A percentile compares a stretch with the other conserved stretches of the same genome.
These are phyloP conservation scores for Podarcis siculus DNA, from an alignment of 2,797 vertebrate genomes.

Conservation along the genomic window DNA sequence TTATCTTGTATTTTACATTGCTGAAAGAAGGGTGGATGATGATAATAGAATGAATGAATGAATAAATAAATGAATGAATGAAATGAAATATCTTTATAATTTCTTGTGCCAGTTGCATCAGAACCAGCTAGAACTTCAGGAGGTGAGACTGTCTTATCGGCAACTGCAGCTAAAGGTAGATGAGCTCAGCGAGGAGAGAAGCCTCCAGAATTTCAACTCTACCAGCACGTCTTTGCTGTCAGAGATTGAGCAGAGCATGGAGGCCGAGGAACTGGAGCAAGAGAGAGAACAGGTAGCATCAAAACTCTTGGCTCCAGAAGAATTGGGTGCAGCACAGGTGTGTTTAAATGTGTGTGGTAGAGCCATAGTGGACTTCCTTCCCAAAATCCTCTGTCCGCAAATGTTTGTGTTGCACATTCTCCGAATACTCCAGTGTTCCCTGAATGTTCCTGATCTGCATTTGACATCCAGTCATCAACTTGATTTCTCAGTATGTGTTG, in stretches of 20 bases:
- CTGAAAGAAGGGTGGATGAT: neutral
- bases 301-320: fast-evolving
- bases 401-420: no score
- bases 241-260: conserved; percentile 99
- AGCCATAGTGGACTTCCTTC: no score
- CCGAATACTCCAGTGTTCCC: no score
- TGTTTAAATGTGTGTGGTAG: no score
- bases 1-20: neutral
- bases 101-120: conserved; percentile 85
- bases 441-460: no score
- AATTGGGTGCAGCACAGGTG: no score
- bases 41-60: no score
- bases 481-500: no score
- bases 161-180: conserved; percentile 89
- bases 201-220: conserved; percentile 87
- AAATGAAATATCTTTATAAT: conserved; percentile 1
- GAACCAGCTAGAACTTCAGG: conserved; percentile 92
- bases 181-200: conserved; percentile 91
- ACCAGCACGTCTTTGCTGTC: conserved; percentile 91
- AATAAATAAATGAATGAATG: no score
- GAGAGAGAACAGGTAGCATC: conserved; percentile 92
- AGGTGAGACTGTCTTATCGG: conserved; percentile 88
- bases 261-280: conserved; percentile 97
- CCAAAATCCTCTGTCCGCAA: no score
- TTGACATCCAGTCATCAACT: no score